These are phyloP conservation scores for Gila robusta DNA, from an alignment of 2,797 vertebrate species.

Conservation along the genomic window DNA sequence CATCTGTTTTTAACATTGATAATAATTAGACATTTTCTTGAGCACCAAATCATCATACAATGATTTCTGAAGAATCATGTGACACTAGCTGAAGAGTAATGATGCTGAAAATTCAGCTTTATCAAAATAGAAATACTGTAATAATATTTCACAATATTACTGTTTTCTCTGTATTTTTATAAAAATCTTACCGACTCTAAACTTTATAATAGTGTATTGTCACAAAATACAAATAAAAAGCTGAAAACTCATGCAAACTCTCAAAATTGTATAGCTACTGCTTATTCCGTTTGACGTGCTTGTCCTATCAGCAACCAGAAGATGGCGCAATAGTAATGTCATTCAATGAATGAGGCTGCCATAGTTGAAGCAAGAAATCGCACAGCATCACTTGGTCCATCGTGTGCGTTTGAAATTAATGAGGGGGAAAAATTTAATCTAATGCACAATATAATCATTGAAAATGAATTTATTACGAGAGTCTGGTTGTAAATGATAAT, in stretches of 20 bases:
- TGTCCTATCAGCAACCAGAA: conserved; percentile 19
- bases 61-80: not conserved
- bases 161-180: not conserved
- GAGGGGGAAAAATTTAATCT: too few species aligned
- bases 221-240: not conserved
- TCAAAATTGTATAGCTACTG: not conserved
- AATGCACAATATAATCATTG: too few species aligned
- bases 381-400: conserved; percentile 46
- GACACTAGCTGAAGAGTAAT: not conserved
- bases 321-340: conserved; percentile 57
- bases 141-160: not conserved
- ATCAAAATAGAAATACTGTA: not conserved
- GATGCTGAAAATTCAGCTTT: not conserved
- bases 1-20: not conserved
- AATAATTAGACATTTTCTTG: not conserved
- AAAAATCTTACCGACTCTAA: not conserved
- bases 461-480: not conserved
- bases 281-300: not conserved
- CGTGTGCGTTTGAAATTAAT: not conserved
- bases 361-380: conserved; percentile 41
- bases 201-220: not conserved
- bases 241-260: not conserved
- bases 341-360: conserved; percentile 66
- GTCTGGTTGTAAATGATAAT: not conserved
- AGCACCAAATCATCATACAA: not conserved